These are phyloP conservation scores for Lasioglossum calceatum DNA, from an alignment of 2,888 invertebrate species.

Conservation along the genomic window DNA sequence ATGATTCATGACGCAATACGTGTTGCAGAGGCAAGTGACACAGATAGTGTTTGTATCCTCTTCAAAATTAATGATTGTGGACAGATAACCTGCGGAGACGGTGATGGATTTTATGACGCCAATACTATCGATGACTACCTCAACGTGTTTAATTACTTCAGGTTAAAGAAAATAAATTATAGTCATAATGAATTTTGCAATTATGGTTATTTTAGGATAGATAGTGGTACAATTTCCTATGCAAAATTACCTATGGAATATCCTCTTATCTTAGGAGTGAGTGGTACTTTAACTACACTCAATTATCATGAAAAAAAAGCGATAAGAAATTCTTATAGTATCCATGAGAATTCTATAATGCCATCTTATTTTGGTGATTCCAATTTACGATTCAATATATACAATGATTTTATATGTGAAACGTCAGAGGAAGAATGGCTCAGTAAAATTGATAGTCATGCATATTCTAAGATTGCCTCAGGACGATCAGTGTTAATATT, in stretches of 20 bases:
- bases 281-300: background rate
- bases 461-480: background rate
- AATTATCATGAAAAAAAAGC: too few species aligned
- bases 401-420: background rate
- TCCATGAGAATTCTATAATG: background rate
- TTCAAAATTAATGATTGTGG: background rate
- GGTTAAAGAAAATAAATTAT: background rate
- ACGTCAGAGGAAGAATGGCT: background rate
- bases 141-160: background rate
- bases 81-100: too few species aligned
- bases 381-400: background rate
- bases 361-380: background rate
- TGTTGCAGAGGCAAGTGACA: background rate
- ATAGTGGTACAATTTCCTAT: background rate
- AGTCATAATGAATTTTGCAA: background rate
- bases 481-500: background rate
- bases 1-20: background rate
- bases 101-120: too few species aligned
- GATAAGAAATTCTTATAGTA: background rate
- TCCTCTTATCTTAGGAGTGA: slow-evolving; percentile 1
- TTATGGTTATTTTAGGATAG: background rate
- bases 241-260: background rate
- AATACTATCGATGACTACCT: fast-evolving
- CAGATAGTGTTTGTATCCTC: fast-evolving
- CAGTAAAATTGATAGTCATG: background rate